Base-by-base conservation (phyloP, 2,797 vertebrate species). In the Chelon auratus region DNA sequence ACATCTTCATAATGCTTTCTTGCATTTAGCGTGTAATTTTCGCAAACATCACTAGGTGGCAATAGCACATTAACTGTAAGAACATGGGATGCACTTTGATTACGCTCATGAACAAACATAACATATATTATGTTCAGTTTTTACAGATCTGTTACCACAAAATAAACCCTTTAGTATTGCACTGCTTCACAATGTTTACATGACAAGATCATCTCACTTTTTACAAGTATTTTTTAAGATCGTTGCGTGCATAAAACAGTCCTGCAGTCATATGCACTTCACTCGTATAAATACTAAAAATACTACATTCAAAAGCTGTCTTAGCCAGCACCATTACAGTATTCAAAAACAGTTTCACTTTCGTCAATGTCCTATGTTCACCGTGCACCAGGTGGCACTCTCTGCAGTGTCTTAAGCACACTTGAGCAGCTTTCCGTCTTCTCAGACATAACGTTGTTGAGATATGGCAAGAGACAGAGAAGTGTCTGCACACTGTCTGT, bases 11-110 rank as follows among this genome's bases (percentile, higher is more conserved):
- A 13, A 14, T 36, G 13, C 14, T 13, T 30, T 26, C 22, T 5
- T 40, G 18, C 4, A 1, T 5, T 26, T 47, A 57, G 1, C 5
- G 12, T 68, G 6, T 48, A 62, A 0, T 0, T 60, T 51, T 33
- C 12, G 0, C 1, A 7, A 2, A 40, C n/a, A 43, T 71, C 89
- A 77, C 74, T 72, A n/a, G 82, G 61, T 75, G 89, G 78, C 84
- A 86, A 75, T 80, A 81, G 53, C 33, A 60, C 55, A 81, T 43
- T 43, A 78, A 48, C 22, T 39, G 33, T 24, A 30, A 20, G 0
- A 9, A 37, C 0, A 37, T 47, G 55, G 7, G 13, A 22, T 57
- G 3, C n/a, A n/a, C 43, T 52, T 62, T 45, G 9, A n/a, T 36
- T 18, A 39, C 33, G 58, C 20, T 4, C 14, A 10, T 7, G 43